These are phyloP conservation scores for Discoglossus pictus DNA, from an alignment of 2,797 vertebrate genomes.

Conservation along the genomic window DNA sequence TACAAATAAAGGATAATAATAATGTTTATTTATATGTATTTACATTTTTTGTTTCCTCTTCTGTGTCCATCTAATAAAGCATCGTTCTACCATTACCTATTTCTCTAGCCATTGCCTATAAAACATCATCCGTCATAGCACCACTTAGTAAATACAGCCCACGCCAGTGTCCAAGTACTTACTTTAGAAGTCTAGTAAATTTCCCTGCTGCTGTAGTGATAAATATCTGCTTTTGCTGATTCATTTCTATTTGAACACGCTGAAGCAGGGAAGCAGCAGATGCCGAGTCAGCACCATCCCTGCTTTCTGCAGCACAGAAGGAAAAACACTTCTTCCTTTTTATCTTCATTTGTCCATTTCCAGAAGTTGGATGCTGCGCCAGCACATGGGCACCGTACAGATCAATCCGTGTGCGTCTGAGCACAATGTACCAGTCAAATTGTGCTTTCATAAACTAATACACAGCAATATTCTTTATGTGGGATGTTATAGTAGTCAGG, in stretches of 20 bases:
- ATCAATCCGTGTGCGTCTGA: not conserved
- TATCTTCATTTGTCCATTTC: constrained; percentile 6
- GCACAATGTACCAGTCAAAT: not conserved
- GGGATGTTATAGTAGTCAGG: too few species aligned
- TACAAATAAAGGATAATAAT: too few species aligned
- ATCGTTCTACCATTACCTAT: too few species aligned
- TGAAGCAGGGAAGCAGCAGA: constrained; percentile 50
- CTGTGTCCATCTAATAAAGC: too few species aligned
- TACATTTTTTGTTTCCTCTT: too few species aligned
- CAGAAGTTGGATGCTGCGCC: not conserved
- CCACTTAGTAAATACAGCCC: too few species aligned
- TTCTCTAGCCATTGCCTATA: too few species aligned
- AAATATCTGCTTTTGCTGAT: constrained; percentile 57
- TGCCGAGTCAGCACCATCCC: constrained; percentile 38
- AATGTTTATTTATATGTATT: too few species aligned
- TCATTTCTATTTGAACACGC: constrained; percentile 52
- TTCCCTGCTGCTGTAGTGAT: constrained; percentile 27
- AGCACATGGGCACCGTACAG: not conserved
- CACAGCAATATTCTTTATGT: too few species aligned
- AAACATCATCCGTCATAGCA: too few species aligned
- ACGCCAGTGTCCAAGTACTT: not conserved
- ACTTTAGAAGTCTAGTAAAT: constrained; percentile 30
- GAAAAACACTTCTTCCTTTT: constrained; percentile 50
- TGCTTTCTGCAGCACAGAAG: constrained; percentile 54
- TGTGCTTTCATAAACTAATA: too few species aligned